Evolutionary conservation across 2,888 invertebrate genomes (phyloP), one percentile per base, ranked within the genome.

Genomic region (Cataglyphis cursor): DNA sequence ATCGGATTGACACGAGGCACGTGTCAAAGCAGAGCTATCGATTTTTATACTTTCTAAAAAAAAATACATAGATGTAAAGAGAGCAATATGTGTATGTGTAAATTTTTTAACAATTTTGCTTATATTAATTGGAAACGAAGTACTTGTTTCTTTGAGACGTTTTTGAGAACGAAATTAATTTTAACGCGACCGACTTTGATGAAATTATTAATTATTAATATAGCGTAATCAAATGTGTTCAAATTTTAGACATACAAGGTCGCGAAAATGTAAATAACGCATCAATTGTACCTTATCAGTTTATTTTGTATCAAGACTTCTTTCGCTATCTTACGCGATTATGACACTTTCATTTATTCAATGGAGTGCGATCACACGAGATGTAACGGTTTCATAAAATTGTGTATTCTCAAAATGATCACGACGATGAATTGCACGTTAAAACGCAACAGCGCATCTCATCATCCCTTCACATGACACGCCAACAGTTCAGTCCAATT

Each of bases 331-430:
- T 35, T n/a, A 9, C 35, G 24, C n/a, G n/a, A 21, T 1, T 1
- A 10, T 24, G 28, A 41, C 38, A 28, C 12, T 48, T 48, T 38
- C 24, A 75, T 78, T 66, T 57, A 66, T 78, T 78, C 57, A 41
- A 66, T 28, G 21, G 9, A 41, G 48, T 31, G 18, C n/a, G 66
- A 76, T 41, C 54, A 12, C 24, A 18, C 24, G 35, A 12, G n/a
- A 15, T 44, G 6, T 15, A 21, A 15, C 18, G n/a, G 28, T 38
- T 38, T 57, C 28, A 78, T 78, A 57, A 68, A 78, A 59, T 66
- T 66, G 41, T 24, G 41, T 31, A 41, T 57, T 76, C 41, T 24
- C 41, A 18, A 10, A 18, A 10, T 59, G 12, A 15, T 66, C 54
- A 21, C 4, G 24, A 48, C 35, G 48, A 41, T 41, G 18, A 57